Conservation (phyloP, 2,113 vertebrate genomes). For the Oncorhynchus mykiss region DNA sequence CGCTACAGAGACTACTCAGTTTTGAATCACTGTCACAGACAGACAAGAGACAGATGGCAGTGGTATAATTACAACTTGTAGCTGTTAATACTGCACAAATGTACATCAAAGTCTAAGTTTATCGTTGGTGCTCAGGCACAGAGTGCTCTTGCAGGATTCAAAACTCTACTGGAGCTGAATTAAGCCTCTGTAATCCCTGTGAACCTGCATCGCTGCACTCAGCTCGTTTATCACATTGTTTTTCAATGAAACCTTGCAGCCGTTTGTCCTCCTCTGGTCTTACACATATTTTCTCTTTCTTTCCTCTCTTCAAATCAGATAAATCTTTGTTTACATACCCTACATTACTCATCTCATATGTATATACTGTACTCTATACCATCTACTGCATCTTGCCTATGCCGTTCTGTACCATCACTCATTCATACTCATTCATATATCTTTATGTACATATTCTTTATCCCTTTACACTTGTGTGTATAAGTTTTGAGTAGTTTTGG, state of each 20-base stretch:
- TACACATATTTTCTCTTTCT: slow-evolving; percentile 14
- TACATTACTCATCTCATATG: too few relatives aligned
- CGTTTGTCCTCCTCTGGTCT: slow-evolving; percentile 33
- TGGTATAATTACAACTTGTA: too few relatives aligned
- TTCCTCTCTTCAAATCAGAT: background rate
- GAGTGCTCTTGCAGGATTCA: slow-evolving; percentile 44
- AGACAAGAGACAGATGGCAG: background rate
- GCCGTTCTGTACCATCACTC: too few relatives aligned
- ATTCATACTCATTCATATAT: too few relatives aligned
- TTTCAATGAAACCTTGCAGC: slow-evolving; percentile 27
- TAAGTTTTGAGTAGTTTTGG: too few relatives aligned
- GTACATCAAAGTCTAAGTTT: too few relatives aligned
- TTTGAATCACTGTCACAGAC: background rate
- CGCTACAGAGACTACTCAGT: background rate
- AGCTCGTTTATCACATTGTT: slow-evolving; percentile 66
- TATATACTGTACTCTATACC: too few relatives aligned
- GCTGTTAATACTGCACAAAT: background rate
- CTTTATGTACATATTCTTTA: too few relatives aligned
- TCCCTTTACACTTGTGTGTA: too few relatives aligned
- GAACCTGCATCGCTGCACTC: slow-evolving; percentile 60
- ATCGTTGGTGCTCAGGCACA: too few relatives aligned
- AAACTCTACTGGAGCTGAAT: slow-evolving; percentile 68
- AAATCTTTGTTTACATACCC: too few relatives aligned
- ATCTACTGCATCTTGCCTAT: too few relatives aligned
- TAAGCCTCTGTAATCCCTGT: slow-evolving; percentile 73